phyloP scores from a whole-genome alignment of 2,113 vertebrate species.

The Malurus cyaneus region DNA sequence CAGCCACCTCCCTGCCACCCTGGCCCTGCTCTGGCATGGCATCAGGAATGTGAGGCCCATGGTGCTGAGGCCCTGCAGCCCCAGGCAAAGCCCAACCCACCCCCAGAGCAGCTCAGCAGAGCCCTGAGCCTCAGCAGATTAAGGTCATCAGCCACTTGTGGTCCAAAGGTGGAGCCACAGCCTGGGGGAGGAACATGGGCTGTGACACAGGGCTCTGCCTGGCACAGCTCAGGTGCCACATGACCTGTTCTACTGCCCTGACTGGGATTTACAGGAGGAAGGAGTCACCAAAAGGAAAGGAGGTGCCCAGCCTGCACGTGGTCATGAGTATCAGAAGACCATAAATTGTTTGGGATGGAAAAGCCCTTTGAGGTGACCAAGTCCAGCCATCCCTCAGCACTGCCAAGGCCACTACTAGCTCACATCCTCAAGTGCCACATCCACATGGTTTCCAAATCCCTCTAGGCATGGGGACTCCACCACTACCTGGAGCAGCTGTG shows the following conservation, averaged over 20 bases:
- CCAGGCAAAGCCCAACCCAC: not conserved
- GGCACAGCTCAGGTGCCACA: not conserved
- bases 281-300: not conserved
- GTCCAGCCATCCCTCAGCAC: not conserved
- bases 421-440: not conserved
- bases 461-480: not conserved
- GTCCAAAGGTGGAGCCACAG: not conserved
- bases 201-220: not conserved
- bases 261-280: not conserved
- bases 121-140: not conserved
- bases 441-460: not conserved
- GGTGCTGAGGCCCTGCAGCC: not conserved
- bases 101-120: not conserved
- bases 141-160: not conserved
- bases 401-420: not conserved
- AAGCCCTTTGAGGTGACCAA: not conserved
- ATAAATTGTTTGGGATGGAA: not conserved
- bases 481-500: not conserved
- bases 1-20: not conserved
- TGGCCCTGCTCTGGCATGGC: not conserved
- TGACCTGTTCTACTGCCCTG: not conserved
- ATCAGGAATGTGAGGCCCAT: rapidly evolving
- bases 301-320: rapidly evolving
- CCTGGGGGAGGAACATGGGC: rapidly evolving
- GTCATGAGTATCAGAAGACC: not conserved